These are phyloP conservation scores for Aspidiotus destructor DNA, from an alignment of 2,888 invertebrate genomes.

Conservation along the genomic window DNA sequence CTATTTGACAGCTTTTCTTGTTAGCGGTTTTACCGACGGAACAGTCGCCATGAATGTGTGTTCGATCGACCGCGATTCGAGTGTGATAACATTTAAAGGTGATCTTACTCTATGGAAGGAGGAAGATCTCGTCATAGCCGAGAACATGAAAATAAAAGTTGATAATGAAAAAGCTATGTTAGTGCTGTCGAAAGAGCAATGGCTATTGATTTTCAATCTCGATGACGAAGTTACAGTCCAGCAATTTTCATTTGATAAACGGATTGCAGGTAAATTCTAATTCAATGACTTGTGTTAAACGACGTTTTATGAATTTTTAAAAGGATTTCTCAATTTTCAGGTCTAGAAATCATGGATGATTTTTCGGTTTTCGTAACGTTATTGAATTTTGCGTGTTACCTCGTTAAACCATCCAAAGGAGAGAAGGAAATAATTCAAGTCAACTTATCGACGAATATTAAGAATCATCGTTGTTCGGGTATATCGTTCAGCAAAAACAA, in stretches of 20 bases:
- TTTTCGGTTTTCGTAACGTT: conserved; percentile 12
- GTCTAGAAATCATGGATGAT: conserved; percentile 20
- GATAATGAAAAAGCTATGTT: conserved; percentile 4
- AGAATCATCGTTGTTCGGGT: conserved; percentile 1
- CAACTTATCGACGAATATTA: conserved; percentile 5
- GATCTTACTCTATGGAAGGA: conserved; percentile 12
- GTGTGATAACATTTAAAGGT: not conserved
- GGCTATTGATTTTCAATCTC: conserved; percentile 8
- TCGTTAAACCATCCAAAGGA: not conserved
- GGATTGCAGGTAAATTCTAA: conserved; percentile 17
- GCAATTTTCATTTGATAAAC: conserved; percentile 17
- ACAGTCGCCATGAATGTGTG: conserved; percentile 17
- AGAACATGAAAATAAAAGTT: conserved; percentile 12
- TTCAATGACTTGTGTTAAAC: not conserved
- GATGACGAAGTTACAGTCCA: not conserved
- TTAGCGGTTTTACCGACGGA: conserved; percentile 8
- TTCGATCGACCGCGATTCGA: conserved; percentile 7
- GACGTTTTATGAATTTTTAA: not conserved
- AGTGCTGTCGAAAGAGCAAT: conserved; percentile 23
- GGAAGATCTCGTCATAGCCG: conserved; percentile 2
- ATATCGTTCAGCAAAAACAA: conserved; percentile 17
- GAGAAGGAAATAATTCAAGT: conserved; percentile 8
- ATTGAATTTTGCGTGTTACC: conserved; percentile 5
- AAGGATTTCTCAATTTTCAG: conserved; percentile 5
- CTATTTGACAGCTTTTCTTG: not conserved